Evolutionary conservation across 2,113 vertebrate species (phyloP).

Genomic region (Cettia cetti): DNA sequence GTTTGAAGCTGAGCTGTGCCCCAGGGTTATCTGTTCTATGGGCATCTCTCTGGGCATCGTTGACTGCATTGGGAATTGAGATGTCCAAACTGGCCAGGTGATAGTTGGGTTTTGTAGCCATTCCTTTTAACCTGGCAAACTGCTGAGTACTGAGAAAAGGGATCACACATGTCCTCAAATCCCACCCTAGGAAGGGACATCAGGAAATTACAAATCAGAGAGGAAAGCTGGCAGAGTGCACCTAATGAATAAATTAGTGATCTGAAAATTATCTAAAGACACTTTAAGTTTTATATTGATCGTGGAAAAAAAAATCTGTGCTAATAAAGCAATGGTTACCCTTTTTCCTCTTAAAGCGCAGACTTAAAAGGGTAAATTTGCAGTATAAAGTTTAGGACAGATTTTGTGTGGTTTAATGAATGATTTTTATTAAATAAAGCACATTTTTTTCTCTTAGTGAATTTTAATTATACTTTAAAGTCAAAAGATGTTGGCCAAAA

Average conservation of each 20-base stretch:
- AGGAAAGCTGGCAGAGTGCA: fast-evolving
- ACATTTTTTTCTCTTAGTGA: background rate
- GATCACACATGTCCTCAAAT: background rate
- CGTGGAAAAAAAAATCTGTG: background rate
- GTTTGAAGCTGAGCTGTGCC: background rate
- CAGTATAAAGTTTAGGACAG: background rate
- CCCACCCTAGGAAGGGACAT: background rate
- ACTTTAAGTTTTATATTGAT: background rate
- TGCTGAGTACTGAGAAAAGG: background rate
- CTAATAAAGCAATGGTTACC: background rate
- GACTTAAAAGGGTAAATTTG: background rate
- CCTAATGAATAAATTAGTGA: background rate
- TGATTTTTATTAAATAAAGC: background rate
- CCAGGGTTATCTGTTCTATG: background rate
- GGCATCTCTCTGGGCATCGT: background rate
- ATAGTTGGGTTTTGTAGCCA: background rate
- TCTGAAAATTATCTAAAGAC: background rate
- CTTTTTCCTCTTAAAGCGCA: background rate
- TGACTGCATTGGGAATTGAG: background rate
- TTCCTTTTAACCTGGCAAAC: background rate
- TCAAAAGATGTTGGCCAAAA: background rate
- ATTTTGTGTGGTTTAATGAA: background rate
- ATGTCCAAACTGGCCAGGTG: too few species aligned
- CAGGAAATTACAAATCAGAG: background rate
- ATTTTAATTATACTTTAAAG: background rate